phyloP scores from a whole-genome alignment of 2,797 vertebrate genomes.

The Fratercula arctica region DNA sequence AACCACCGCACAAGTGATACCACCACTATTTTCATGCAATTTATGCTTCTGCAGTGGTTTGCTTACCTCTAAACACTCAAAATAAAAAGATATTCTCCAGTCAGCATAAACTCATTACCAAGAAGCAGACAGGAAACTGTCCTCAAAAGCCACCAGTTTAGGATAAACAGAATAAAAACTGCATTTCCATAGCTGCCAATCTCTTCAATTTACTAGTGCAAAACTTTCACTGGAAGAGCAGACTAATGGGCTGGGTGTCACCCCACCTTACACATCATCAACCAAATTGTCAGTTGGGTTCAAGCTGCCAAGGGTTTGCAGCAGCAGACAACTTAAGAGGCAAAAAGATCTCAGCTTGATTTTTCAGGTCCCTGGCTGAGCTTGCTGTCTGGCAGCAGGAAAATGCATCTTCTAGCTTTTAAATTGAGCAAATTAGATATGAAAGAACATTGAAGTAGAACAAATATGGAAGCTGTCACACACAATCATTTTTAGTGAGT shows the following conservation, averaged over 20 bases:
- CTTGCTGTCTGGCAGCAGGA: slow-evolving; percentile 1
- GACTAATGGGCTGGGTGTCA: background rate
- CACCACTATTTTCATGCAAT: background rate
- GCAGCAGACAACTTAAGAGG: background rate
- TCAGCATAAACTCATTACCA: background rate
- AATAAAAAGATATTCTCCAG: background rate
- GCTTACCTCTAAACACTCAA: background rate
- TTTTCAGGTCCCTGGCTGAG: background rate
- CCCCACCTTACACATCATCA: background rate
- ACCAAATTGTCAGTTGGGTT: background rate
- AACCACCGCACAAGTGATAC: background rate
- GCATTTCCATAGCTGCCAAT: background rate
- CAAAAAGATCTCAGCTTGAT: slow-evolving; percentile 23
- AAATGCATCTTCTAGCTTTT: slow-evolving; percentile 3
- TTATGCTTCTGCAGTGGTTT: background rate
- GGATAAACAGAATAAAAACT: background rate
- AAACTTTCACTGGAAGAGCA: background rate
- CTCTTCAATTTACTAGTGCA: background rate
- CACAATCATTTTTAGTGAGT: background rate
- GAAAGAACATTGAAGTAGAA: slow-evolving; percentile 40
- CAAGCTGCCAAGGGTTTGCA: background rate
- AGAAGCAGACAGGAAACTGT: background rate
- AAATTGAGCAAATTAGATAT: slow-evolving; percentile 38
- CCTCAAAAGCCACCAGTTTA: background rate
- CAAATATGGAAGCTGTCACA: slow-evolving; percentile 26